Evolutionary conservation across 1,140 invertebrate genomes (phyloP), one percentile per base, ranked within the genome.

Genomic region (Bathynomus jamesi): DNA sequence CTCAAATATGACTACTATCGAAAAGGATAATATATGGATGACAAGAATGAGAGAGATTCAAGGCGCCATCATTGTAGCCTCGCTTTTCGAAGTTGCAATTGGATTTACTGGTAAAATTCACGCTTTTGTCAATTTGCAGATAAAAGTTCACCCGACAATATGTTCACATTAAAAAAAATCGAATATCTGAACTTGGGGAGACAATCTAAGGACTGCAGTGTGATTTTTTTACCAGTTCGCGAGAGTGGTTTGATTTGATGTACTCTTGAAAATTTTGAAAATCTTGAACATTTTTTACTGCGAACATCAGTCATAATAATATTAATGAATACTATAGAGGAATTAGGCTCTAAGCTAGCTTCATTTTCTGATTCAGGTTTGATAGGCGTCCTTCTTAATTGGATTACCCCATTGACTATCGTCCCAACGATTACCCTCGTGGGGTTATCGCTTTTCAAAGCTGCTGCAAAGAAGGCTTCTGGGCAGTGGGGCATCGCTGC

Each of bases 1-100:
- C 13, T 61, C 60, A 30, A 61, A 17, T 24, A 63, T 76, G 7
- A 64, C 30, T 4, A 10, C 28, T 17, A 85, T 85, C 0, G 85
- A 89, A 32, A 82, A 86, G 10, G 85, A 87, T 0, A 85, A 88
- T 71, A 80, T 92, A 8, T 94, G 91, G 92, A 90, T 87, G 80
- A 83, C 83, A 11, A 82, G 92, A 67, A 93, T 93, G 90, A 85
- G 90, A 72, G 91, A 92, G 81, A 82, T 94, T 21, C 92, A 91
- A 0, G 92, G 92, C 0, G 91, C 92, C 2, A 93, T 95, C 40
- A 88, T 91, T n/a, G 86, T 92, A 0, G 89, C 92, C 0, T 88
- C 92, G 0, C 66, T 92, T 27, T 87, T 92, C 53, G 91, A 95
- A 83, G 84, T 93, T 10, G 79, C 92, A 17, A 83, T 93, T 64